These are phyloP conservation scores for Invenusta paracnida DNA, from an alignment of 2,888 invertebrate genomes.

Conservation along the genomic window DNA sequence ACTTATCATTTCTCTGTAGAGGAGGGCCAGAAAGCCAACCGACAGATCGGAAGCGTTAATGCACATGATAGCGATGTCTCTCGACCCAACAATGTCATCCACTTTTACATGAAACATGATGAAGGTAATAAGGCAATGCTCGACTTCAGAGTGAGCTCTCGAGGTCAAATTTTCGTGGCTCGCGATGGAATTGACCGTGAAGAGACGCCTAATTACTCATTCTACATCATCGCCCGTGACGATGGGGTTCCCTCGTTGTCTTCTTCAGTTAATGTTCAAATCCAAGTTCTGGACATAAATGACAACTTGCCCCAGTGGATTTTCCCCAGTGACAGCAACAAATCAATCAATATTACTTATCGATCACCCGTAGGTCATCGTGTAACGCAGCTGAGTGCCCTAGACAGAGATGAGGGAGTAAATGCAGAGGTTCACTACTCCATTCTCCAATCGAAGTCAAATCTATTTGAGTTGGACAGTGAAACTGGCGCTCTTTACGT, in stretches of 20 bases:
- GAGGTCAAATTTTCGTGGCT: conserved; percentile 38
- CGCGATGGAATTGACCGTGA: conserved; percentile 35
- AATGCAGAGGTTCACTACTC: conserved; percentile 40
- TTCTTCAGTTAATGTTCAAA: conserved; percentile 39
- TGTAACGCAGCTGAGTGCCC: conserved; percentile 35
- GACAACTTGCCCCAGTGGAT: conserved; percentile 43
- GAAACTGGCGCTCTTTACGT: conserved; percentile 36
- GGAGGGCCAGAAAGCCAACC: conserved; percentile 34
- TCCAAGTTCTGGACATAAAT: conserved; percentile 40
- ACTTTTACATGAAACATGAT: conserved; percentile 35
- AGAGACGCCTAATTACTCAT: conserved; percentile 34
- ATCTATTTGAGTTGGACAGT: conserved; percentile 38
- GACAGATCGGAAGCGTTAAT: conserved; percentile 33
- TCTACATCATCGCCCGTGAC: conserved; percentile 35
- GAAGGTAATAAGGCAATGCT: background rate
- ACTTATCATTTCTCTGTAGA: conserved; percentile 39
- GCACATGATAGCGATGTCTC: conserved; percentile 41
- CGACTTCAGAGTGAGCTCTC: conserved; percentile 31
- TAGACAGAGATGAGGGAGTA: conserved; percentile 41
- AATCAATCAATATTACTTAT: conserved; percentile 38
- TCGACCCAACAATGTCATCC: conserved; percentile 16
- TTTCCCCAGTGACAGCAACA: conserved; percentile 35
- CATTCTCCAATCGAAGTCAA: background rate
- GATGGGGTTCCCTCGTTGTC: conserved; percentile 36
- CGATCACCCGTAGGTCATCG: conserved; percentile 39